Conservation (phyloP, 2,797 vertebrate genomes). For the Cyclura pinguis region DNA sequence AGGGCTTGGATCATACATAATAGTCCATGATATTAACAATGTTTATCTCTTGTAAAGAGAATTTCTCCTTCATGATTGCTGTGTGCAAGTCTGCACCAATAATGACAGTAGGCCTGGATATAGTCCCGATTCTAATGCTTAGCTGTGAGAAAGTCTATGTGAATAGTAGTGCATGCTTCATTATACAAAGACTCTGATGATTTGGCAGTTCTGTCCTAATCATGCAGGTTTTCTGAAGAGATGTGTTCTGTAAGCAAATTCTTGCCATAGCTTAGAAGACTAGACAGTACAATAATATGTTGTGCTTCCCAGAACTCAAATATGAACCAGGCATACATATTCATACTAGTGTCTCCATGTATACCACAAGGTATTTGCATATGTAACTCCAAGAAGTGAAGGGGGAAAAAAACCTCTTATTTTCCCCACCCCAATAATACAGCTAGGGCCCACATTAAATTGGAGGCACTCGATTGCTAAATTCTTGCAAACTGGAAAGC, state of each 20-base stretch:
- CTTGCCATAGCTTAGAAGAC: neutral
- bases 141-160: neutral
- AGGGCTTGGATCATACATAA: neutral
- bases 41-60: neutral
- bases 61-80: neutral
- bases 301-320: neutral
- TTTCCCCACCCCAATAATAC: neutral
- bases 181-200: slow-evolving; percentile 3
- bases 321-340: neutral
- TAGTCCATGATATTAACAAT: neutral
- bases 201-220: neutral
- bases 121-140: neutral
- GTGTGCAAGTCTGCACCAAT: neutral
- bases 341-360: slow-evolving; percentile 8
- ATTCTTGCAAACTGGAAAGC: neutral
- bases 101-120: neutral
- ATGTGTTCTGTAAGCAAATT: neutral
- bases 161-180: neutral
- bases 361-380: slow-evolving; percentile 33
- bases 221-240: neutral
- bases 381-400: slow-evolving; percentile 28
- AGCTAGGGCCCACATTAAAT: slow-evolving; percentile 29
- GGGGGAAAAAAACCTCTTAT: neutral
- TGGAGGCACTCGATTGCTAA: neutral
- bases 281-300: slow-evolving; percentile 21